Evolutionary conservation across 2,797 vertebrate genomes (phyloP), one percentile per base, ranked within the genome.

Genomic region (Gallinago stenura): DNA sequence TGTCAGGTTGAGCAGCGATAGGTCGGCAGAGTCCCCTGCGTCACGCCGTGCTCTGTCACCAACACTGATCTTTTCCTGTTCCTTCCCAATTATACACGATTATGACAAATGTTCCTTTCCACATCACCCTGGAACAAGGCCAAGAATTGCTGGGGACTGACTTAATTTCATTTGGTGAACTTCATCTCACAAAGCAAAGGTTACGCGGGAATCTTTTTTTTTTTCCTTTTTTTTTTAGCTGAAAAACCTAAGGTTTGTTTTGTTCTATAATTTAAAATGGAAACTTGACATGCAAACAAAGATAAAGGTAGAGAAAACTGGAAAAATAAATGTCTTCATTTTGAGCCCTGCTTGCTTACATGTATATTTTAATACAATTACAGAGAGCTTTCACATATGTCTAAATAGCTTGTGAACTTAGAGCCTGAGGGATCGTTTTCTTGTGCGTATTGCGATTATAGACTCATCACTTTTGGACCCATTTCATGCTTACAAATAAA

Each of bases 131-230:
- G 94, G 78, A 95, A 35, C 8, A 4, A 87, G 58, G 88, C 92
- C 96, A 85, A 62, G 50, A 62, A 81, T 51, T 65, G 26, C 78
- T 61, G 35, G 56, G 16, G 41, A 80, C 75, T 54, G 68, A 65
- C 81, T 95, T 93, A 64, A 87, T 85, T 95, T 93, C 50, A 12
- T 78, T 76, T 84, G 61, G 60, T 69, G 71, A 90, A 46, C 88
- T 88, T 93, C 54, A 45, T 77, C 64, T 83, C 33, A 2, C 64
- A 56, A 95, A 76, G 83, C 70, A 90, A 93, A 93, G 56, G 46
- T 85, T 84, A 66, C 3, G 19, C 3, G 10, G 24, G 48, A 69
- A 58, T 25, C 21, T 16, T 46, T 46, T 22, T 22, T 37, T 22
- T 22, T 21, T 33, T 28, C 30, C 12, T 10, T 20, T 37, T 20